phyloP scores from a whole-genome alignment of 2,888 invertebrate species.

The Microdon myrmicae region DNA sequence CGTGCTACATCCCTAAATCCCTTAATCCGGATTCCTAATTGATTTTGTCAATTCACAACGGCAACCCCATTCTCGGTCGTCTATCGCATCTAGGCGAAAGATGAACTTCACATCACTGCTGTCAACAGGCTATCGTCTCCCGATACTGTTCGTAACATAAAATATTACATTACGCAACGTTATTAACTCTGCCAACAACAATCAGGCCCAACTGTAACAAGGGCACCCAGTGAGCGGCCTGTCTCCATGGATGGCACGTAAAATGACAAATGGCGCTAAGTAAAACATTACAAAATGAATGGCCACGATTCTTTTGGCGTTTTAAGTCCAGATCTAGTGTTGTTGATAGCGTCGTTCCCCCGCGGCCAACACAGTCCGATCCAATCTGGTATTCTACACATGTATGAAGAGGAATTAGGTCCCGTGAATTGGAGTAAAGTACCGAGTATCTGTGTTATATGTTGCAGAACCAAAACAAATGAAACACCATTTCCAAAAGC shows the following conservation, averaged over 20 bases:
- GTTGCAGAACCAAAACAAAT: slow-evolving; percentile 12
- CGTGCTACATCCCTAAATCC: slow-evolving; percentile 25
- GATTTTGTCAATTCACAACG: slow-evolving; percentile 27
- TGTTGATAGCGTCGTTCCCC: slow-evolving; percentile 20
- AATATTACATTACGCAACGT: slow-evolving; percentile 34
- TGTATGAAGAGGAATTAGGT: slow-evolving; percentile 24
- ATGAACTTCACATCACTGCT: slow-evolving; percentile 43
- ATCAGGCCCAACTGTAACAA: slow-evolving; percentile 5
- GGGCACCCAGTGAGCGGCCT: neutral
- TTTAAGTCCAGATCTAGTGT: slow-evolving; percentile 39
- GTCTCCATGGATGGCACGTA: neutral
- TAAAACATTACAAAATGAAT: slow-evolving; percentile 44
- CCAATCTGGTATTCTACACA: slow-evolving; percentile 6
- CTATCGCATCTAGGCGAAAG: slow-evolving; percentile 43
- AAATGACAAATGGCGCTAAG: slow-evolving; percentile 46
- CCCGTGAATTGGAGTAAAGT: slow-evolving; percentile 26
- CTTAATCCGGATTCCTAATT: slow-evolving; percentile 29
- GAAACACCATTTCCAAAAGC: too few species aligned
- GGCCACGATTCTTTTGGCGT: slow-evolving; percentile 42
- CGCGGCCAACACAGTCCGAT: neutral
- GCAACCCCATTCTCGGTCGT: neutral
- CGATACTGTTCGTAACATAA: slow-evolving; percentile 9
- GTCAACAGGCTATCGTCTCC: slow-evolving; percentile 28
- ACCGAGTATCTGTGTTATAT: too few species aligned
- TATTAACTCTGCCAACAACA: slow-evolving; percentile 22